Percentiles rank a stretch among this genome's conserved stretches.
These are phyloP conservation scores for Drosophila chauvacae DNA, from an alignment of 1,140 invertebrate species.

Conservation along the genomic window DNA sequence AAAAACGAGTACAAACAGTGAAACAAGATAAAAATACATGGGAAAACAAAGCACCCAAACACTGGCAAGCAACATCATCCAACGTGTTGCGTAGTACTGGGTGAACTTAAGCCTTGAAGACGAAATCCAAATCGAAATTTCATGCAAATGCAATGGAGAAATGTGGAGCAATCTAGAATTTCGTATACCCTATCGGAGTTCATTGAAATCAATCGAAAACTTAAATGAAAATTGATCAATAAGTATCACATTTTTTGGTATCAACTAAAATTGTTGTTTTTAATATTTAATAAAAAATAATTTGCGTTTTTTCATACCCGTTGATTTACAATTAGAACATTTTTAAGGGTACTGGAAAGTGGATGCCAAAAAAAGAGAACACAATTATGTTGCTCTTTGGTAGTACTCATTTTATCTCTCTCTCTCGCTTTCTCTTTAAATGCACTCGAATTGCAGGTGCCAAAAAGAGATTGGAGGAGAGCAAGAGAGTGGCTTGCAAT, in stretches of 20 bases:
- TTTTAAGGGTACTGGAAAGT: background rate
- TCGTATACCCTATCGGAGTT: background rate
- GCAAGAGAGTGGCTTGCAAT: constrained; percentile 31
- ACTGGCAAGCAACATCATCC: constrained; percentile 5
- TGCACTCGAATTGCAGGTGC: constrained; percentile 23
- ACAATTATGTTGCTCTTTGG: background rate
- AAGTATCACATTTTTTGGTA: background rate
- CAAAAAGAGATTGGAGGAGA: background rate
- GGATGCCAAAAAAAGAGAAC: background rate
- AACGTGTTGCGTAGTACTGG: background rate
- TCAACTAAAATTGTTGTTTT: background rate
- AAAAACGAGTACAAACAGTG: constrained; percentile 17
- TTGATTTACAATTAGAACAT: background rate
- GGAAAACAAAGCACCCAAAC: constrained; percentile 22
- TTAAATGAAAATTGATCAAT: too few species aligned
- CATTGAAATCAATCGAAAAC: background rate
- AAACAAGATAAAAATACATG: constrained; percentile 20
- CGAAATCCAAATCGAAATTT: constrained; percentile 24
- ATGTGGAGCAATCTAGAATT: background rate
- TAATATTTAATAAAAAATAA: background rate
- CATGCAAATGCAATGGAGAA: constrained; percentile 4
- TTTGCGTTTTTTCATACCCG: background rate
- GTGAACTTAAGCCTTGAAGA: constrained; percentile 10
- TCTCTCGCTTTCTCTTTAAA: background rate
- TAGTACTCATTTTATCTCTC: background rate